Evolutionary conservation across 2,797 vertebrate genomes (phyloP), one percentile per base, ranked within the genome.

Genomic region (Phoeniculus purpureus): DNA sequence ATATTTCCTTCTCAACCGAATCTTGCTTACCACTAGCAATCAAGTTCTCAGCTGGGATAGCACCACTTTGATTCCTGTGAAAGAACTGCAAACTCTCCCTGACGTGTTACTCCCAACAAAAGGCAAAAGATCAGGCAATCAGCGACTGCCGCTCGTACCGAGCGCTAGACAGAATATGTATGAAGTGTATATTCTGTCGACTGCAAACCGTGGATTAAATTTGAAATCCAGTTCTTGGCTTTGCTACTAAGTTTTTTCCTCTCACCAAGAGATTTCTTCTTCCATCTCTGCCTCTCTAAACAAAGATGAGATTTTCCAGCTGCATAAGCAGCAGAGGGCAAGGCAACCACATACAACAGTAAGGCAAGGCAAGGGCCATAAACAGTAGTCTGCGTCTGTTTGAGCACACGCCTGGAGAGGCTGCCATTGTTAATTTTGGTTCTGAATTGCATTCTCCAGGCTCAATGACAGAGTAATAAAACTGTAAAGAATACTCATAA

Each of bases 401-500:
- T 88, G 58, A 85, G n/a, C 37, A 71, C 27, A 26, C 7, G 0
- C 76, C 18, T 82, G 73, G 77, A 76, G 54, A 27, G 23, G 5
- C 37, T 91, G 32, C 64, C 91, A 43, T 67, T 81, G 47, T 7
- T 85, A 87, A 67, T 76, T 92, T 92, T 78, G 83, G 5, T 50
- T 66, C 47, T 51, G 56, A 83, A 73, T 89, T 70, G 34, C 16
- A 3, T 75, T 85, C 27, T 72, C 26, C 21, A 27, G 25, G 22
- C 58, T 54, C 88, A 92, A 91, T 91, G 58, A 64, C 3, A 52
- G 54, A 54, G 75, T 64, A 51, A 74, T 59, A 68, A 89, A 94
- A 81, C 45, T 1, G 32, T 73, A 68, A 88, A 76, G 43, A 55
- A 43, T 55, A 50, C 21, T 62, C 31, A 29, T 48, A 68, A 89